Base-by-base conservation (phyloP, 2,113 vertebrate species). In the Hipposideros armiger region DNA sequence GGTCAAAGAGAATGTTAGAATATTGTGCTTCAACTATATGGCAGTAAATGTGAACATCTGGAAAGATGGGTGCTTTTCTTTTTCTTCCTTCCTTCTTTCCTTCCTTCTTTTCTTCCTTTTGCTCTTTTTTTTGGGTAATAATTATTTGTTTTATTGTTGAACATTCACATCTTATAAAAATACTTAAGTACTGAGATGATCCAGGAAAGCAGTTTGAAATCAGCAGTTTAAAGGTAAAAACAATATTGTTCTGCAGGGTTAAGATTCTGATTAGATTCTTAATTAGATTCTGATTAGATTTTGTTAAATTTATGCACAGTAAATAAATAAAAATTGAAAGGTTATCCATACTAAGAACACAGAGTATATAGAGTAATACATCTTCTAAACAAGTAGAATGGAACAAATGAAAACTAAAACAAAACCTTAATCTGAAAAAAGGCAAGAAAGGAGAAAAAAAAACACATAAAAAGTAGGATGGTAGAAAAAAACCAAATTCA, bases 291-390 rank as follows among this genome's bases (percentile, higher is more conserved):
- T 28, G 11, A 83, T 82, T 54, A 76, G 52, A 81, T 42, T 76
- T 32, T 3, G 77, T 81, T 78, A 77, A 76, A 28, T n/a, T 24
- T 69, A 64, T 52, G 36, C 13, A 60, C 5, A 82, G 30, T 70
- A 90, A 94, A 74, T 74, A 80, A 92, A 82, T 67, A 24, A 95
- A 82, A 94, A 52, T 58, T 0, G 15, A 70, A 77, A 83, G 19
- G 66, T 83, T 58, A 93, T 40, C 26, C 42, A 50, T 0, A 32
- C 28, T 56, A 90, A 87, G 50, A 76, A 88, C 50, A 95, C 24
- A 92, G 82, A 84, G 47, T 50, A 50, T 50, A 50, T 11, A 50
- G 11, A 50, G 47, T 50, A 50, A 50, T 50, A 50, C 11, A 11
- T 50, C 47, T 73, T 74, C 24, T 2, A 56, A 93, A 92, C 56